Conservation (phyloP, 2,113 vertebrate genomes). For the Plecotus auritus region DNA sequence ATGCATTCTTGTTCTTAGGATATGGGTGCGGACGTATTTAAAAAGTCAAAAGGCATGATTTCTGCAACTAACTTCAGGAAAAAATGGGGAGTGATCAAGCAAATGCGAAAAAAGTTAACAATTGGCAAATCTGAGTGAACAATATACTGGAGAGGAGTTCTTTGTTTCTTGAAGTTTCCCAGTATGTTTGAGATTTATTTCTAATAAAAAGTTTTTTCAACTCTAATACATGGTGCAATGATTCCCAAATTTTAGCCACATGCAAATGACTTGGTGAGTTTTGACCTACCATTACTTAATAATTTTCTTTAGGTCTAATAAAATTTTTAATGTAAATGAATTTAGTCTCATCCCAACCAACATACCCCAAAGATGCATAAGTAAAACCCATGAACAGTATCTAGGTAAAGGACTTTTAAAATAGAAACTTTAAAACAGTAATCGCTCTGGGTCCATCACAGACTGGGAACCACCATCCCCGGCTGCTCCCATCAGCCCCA, state of each 20-base stretch:
- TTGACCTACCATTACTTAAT: not conserved
- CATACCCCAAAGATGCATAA: not conserved
- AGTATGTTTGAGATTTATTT: not conserved
- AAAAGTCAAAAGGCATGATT: not conserved
- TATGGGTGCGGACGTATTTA: accelerated
- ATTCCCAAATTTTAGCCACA: not conserved
- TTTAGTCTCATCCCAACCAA: not conserved
- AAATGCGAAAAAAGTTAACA: accelerated
- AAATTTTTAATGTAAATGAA: not conserved
- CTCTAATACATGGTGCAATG: accelerated
- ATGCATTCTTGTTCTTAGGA: not conserved
- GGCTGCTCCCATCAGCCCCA: no score
- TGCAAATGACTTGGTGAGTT: not conserved
- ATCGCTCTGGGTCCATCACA: not conserved
- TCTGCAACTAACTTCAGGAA: not conserved
- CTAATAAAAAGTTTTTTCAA: not conserved
- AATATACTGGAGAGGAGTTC: not conserved
- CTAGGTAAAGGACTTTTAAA: not conserved
- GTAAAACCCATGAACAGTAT: not conserved
- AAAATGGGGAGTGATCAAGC: not conserved
- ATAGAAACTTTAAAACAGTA: not conserved
- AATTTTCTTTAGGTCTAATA: not conserved
- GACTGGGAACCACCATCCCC: accelerated
- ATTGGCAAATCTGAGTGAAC: accelerated
- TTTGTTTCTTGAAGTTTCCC: not conserved